Evolutionary conservation across 2,113 vertebrate genomes (phyloP).

Genomic region (Mohoua ochrocephala): DNA sequence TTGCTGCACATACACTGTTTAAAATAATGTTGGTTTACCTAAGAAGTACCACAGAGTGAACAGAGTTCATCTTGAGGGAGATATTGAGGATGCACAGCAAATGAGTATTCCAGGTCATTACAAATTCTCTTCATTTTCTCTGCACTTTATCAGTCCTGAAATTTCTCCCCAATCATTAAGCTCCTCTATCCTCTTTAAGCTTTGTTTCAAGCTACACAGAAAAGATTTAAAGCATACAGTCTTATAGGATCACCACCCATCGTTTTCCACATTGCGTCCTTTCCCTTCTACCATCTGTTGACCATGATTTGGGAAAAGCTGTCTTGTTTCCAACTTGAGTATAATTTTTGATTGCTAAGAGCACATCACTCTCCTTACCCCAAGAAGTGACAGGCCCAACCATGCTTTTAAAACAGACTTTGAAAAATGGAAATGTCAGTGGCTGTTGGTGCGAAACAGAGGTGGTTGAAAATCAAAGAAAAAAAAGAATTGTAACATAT

Average conservation of each 20-base stretch:
- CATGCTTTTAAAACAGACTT: neutral
- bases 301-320: neutral
- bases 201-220: neutral
- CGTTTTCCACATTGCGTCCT: neutral
- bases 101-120: neutral
- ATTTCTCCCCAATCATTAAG: neutral
- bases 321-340: neutral
- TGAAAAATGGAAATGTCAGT: slow-evolving; percentile 29
- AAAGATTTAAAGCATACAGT: neutral
- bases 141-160: neutral
- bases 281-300: neutral
- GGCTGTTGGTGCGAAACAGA: neutral
- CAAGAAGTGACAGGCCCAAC: neutral
- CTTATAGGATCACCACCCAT: neutral
- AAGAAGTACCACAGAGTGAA: neutral
- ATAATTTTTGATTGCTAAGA: neutral
- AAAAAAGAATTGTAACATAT: neutral
- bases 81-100: neutral
- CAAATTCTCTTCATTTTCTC: neutral
- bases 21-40: neutral
- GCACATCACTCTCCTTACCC: neutral
- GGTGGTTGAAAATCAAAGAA: neutral
- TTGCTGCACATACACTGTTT: neutral
- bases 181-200: neutral
- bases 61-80: neutral